Base-by-base conservation (phyloP, 2,113 vertebrate genomes). In the Tupaia tana region DNA sequence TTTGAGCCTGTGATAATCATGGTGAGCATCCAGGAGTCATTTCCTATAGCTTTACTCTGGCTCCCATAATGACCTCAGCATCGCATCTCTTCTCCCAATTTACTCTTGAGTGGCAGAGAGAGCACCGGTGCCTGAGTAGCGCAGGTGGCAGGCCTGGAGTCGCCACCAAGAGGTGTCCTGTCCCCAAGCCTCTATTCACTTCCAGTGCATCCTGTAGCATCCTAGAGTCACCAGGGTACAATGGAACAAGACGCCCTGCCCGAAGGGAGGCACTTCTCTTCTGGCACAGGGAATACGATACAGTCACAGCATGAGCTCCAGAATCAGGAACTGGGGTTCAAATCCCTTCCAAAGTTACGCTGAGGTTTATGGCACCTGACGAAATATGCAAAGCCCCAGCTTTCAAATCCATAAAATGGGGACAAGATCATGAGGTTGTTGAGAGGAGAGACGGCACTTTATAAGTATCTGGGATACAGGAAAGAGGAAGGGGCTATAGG, bases 191-290 rank as follows among this genome's bases (percentile, higher is more conserved):
- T 70, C 22, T 9, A 12, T 7, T 25, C 31, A n/a, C 31, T 24
- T 12, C 84, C 19, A 9, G 1, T 0, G 7, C 7, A 20, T 15
- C 31, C 24, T 24, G 14, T 3, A 61, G 24, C 0, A 1, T 14
- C 31, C 27, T 2, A 2, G 31, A 34, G 24, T 13, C 18, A 6
- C 0, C 1, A 2, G 67, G 52, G 6, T 3, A 29, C 4, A 16
- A 18, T 2, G 15, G 4, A 7, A 25, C n/a, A 0, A 69, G 19
- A 22, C 18, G 22, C 13, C 15, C 7, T 0, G 1, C 0, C 4
- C 9, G 52, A 9, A 73, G 69, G 9, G 18, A 73, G 25, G 58
- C 31, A 24, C 27, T 34, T 27, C 67, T 52, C 15, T 31, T 8
- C 7, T 1, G 6, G 61, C 7, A 20, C 0, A 22, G 3, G 12